Conservation (phyloP, 2,888 invertebrate species). For the Andrena dorsata region DNA sequence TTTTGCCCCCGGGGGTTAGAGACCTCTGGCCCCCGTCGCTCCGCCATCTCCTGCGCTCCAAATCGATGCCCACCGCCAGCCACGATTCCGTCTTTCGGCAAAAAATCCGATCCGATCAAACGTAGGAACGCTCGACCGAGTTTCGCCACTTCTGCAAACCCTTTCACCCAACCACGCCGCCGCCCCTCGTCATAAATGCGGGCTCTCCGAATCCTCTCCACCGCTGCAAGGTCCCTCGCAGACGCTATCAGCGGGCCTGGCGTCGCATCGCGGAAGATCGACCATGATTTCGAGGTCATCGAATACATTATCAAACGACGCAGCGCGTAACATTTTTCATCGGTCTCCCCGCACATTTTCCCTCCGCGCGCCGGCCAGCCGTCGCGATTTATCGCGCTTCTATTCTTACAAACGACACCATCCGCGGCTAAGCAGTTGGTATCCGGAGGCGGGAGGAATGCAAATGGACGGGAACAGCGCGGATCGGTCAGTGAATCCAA, state of each 20-base stretch:
- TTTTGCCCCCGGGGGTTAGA: constrained; percentile 79
- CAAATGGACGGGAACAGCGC: constrained; percentile 34
- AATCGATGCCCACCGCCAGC: constrained; percentile 66
- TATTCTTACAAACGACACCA: constrained; percentile 45
- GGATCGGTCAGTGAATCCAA: constrained; percentile 23
- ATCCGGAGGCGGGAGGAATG: constrained; percentile 46
- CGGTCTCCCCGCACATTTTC: no score
- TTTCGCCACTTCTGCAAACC: constrained; percentile 13
- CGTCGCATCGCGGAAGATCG: constrained; percentile 45
- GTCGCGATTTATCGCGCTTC: constrained; percentile 42
- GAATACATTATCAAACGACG: constrained; percentile 27
- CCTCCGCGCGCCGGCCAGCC: background rate
- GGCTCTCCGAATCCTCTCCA: constrained; percentile 11
- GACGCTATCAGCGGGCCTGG: constrained; percentile 10
- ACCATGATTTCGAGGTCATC: constrained; percentile 38
- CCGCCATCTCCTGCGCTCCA: constrained; percentile 67
- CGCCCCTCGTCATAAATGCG: background rate
- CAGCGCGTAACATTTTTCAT: constrained; percentile 29
- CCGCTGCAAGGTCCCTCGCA: background rate
- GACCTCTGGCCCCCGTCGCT: constrained; percentile 71
- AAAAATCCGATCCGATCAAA: background rate
- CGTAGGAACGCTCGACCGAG: no score
- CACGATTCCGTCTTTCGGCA: constrained; percentile 32
- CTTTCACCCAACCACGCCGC: background rate
- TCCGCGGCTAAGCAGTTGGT: constrained; percentile 36